Conservation (phyloP, 2,113 vertebrate species). For the Platycercus adscitus region DNA sequence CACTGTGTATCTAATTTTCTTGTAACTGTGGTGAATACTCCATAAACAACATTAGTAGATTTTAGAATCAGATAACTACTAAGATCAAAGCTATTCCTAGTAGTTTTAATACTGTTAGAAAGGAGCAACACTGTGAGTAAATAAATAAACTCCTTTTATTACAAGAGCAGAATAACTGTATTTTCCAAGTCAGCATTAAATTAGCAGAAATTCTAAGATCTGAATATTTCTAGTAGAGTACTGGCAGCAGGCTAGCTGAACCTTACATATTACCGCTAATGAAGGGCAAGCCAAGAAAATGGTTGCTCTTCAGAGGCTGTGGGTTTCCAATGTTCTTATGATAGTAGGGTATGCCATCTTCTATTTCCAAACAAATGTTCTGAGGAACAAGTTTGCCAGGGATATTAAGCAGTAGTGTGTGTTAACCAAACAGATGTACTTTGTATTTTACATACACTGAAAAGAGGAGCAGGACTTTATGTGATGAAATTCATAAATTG, state of each 20-base stretch:
- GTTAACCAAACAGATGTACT: not conserved
- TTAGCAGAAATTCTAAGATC: not conserved
- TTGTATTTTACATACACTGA: not conserved
- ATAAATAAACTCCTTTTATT: not conserved
- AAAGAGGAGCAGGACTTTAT: not conserved
- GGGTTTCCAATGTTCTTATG: not conserved
- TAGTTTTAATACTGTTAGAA: not conserved
- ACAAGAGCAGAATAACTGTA: not conserved
- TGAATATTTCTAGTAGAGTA: not conserved
- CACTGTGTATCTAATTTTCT: constrained; percentile 6
- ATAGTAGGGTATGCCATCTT: not conserved
- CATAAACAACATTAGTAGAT: not conserved
- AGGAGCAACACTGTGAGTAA: not conserved
- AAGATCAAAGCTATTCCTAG: constrained; percentile 36
- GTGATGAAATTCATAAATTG: not conserved
- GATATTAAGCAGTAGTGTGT: not conserved
- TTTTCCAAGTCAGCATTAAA: not conserved
- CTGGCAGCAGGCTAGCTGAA: not conserved
- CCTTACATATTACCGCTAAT: not conserved
- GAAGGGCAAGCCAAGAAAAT: not conserved
- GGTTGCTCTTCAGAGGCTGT: not conserved
- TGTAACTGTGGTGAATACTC: not conserved
- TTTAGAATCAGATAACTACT: not conserved
- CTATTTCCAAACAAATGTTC: not conserved
- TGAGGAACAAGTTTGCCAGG: not conserved